Conservation (phyloP, 2,888 invertebrate genomes). For the Aricia artaxerxes region DNA sequence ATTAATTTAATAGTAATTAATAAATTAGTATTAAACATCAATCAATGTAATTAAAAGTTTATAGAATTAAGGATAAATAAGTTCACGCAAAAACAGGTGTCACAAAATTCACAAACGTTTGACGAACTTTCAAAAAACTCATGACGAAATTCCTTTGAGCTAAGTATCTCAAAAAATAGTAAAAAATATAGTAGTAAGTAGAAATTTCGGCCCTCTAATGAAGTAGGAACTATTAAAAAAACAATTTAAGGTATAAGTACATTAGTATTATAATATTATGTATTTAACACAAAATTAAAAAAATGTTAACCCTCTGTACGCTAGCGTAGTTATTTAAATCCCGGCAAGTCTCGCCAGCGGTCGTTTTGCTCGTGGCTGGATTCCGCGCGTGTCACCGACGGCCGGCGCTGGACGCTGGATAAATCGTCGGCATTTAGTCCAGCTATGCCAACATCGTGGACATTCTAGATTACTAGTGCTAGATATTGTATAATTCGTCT, state of each 20-base stretch:
- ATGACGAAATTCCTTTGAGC: too few relatives aligned
- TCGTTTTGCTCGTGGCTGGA: background rate
- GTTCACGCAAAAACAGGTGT: too few relatives aligned
- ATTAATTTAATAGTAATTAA: background rate
- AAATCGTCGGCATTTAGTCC: background rate
- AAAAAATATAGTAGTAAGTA: too few relatives aligned
- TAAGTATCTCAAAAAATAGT: too few relatives aligned
- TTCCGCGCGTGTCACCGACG: background rate
- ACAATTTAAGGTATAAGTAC: background rate
- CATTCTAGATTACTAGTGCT: background rate
- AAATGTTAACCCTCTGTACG: background rate
- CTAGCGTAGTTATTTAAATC: constrained; percentile 1
- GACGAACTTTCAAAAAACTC: too few relatives aligned
- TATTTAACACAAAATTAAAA: background rate
- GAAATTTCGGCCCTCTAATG: too few relatives aligned
- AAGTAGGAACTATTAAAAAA: background rate
- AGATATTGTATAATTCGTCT: background rate
- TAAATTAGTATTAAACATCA: background rate
- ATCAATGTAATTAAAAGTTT: background rate
- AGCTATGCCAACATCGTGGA: background rate
- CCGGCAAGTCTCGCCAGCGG: constrained; percentile 1
- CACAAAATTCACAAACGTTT: too few relatives aligned
- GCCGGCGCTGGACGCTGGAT: background rate
- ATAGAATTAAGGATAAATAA: too few relatives aligned
- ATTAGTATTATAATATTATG: too few relatives aligned